Evolutionary conservation across 2,113 vertebrate genomes (phyloP).

Genomic region (Emydura subglobosa): DNA sequence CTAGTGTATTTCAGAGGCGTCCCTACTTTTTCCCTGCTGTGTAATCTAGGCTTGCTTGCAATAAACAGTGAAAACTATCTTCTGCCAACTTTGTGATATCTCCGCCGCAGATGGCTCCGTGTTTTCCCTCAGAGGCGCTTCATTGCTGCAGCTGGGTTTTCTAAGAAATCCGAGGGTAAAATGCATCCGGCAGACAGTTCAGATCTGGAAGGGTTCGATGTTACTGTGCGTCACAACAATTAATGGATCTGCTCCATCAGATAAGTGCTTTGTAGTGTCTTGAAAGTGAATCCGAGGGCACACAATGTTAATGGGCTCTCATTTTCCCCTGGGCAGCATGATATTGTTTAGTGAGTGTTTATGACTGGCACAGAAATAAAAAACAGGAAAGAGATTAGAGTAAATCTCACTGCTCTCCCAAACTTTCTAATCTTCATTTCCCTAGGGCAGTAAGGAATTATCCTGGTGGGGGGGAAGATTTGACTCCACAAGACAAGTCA

Average conservation of each 20-base stretch:
- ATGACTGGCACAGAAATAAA: constrained; percentile 63
- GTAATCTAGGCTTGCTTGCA: neutral
- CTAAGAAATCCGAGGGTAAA: neutral
- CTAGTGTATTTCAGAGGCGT: neutral
- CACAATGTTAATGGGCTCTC: constrained; percentile 79
- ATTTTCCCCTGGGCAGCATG: constrained; percentile 78
- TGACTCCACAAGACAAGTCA: neutral
- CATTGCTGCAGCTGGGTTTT: neutral
- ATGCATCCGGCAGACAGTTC: constrained; percentile 18
- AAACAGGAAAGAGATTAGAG: constrained; percentile 16
- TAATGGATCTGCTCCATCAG: constrained; percentile 75
- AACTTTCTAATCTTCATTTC: constrained; percentile 8
- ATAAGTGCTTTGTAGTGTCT: constrained; percentile 81
- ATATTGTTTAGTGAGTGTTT: constrained; percentile 67
- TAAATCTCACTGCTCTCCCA: constrained; percentile 21
- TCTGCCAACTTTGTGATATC: neutral
- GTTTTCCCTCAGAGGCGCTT: neutral
- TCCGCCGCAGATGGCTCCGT: neutral
- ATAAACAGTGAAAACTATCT: neutral
- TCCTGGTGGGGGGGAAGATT: neutral
- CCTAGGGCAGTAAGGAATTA: neutral
- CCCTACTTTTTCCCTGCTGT: neutral
- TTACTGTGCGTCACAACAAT: constrained; percentile 61
- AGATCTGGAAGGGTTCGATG: neutral
- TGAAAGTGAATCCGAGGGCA: constrained; percentile 71